phyloP scores from a whole-genome alignment of 2,888 invertebrate species.

The Hemistola chrysoprasaria region DNA sequence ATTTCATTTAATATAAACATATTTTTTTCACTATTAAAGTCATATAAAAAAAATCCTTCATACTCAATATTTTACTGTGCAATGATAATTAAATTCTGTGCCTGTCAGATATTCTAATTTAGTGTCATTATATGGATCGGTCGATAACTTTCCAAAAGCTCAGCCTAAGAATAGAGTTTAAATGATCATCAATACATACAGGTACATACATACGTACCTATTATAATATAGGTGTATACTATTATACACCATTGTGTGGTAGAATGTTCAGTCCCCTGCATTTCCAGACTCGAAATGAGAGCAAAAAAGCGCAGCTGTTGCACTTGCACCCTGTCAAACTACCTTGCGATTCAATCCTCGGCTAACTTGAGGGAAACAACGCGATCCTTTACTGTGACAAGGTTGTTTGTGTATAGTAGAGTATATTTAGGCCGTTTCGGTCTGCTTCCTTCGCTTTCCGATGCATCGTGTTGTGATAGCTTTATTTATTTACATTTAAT shows the following conservation, averaged over 20 bases:
- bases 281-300: conserved; percentile 67
- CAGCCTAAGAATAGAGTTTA: too few species aligned
- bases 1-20: too few species aligned
- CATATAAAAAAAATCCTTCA: too few species aligned
- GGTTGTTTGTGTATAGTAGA: conserved; percentile 41
- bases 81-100: too few species aligned
- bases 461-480: conserved; percentile 48
- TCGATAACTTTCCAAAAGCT: too few species aligned
- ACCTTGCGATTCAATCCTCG: conserved; percentile 39
- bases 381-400: conserved; percentile 50
- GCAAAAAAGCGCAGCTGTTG: conserved; percentile 67
- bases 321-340: conserved; percentile 64
- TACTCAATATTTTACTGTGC: too few species aligned
- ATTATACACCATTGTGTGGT: conserved; percentile 19
- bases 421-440: conserved; percentile 70
- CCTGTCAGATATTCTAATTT: too few species aligned
- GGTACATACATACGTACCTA: conserved; percentile 20
- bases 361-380: conserved; percentile 42
- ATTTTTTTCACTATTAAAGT: too few species aligned
- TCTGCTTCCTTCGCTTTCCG: conserved; percentile 56
- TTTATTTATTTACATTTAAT: conserved; percentile 27
- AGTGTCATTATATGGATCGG: too few species aligned
- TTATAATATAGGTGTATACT: conserved; percentile 40
- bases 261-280: conserved; percentile 49
- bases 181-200: not conserved